Percentiles rank a stretch among this genome's conserved stretches.
Conservation (phyloP, 2,888 invertebrate genomes). For the Watsonalla binaria region DNA sequence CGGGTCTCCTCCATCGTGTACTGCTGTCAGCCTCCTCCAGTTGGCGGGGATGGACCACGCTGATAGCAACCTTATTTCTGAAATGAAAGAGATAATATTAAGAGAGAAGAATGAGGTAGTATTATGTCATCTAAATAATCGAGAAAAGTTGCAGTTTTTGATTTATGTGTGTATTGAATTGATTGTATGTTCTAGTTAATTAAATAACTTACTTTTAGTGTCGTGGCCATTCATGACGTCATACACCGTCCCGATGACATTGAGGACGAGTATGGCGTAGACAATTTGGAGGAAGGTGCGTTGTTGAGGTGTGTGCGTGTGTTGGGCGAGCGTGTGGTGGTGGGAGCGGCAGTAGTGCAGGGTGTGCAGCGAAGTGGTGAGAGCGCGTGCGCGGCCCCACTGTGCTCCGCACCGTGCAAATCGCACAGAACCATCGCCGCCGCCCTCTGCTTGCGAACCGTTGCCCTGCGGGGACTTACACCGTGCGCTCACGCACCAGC, state of each 20-base stretch:
- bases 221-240: constrained; percentile 18
- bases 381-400: constrained; percentile 9
- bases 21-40: too few species aligned
- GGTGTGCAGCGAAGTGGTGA: constrained; percentile 20
- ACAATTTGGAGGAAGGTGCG: constrained; percentile 15
- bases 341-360: constrained; percentile 26
- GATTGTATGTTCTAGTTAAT: not conserved
- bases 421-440: constrained; percentile 4
- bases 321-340: constrained; percentile 10
- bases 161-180: too few species aligned
- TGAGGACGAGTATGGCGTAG: constrained; percentile 18
- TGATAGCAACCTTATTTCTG: too few species aligned
- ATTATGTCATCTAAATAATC: too few species aligned
- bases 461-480: constrained; percentile 20
- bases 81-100: too few species aligned
- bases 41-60: too few species aligned
- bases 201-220: constrained; percentile 14
- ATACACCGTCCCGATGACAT: constrained; percentile 30
- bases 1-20: too few species aligned
- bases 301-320: constrained; percentile 14
- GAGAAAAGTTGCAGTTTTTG: too few species aligned
- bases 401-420: constrained; percentile 25
- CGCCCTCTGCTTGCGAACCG: constrained; percentile 9
- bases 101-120: too few species aligned
- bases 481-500: constrained; percentile 34